Percentiles rank a stretch among this genome's conserved stretches.
phyloP scores from a whole-genome alignment of 2,797 vertebrate species.

The Allobates femoralis region DNA sequence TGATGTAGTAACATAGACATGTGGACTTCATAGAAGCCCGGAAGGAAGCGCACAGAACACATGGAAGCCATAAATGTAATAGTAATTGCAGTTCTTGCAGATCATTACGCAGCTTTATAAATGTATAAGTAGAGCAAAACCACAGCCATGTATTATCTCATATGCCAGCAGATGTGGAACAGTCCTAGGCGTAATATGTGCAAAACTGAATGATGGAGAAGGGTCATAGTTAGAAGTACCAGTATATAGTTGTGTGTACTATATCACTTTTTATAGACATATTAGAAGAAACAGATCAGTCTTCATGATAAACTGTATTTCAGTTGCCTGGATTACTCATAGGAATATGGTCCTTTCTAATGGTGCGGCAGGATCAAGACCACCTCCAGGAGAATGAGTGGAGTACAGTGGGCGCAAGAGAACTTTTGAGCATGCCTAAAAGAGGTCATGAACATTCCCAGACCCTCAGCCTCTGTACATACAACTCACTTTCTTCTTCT shows the following conservation, averaged over 20 bases:
- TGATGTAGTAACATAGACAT: slow-evolving; percentile 16
- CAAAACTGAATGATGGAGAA: not conserved
- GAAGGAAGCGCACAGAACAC: slow-evolving; percentile 30
- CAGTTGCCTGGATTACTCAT: not conserved
- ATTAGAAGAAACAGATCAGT: not conserved
- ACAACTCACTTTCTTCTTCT: too few relatives aligned
- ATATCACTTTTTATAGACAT: not conserved
- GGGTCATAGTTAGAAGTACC: not conserved
- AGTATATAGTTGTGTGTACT: not conserved
- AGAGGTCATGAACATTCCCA: too few relatives aligned
- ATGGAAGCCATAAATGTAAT: slow-evolving; percentile 41
- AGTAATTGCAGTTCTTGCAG: not conserved
- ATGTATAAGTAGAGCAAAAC: not conserved
- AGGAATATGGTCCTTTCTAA: not conserved
- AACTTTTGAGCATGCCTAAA: too few relatives aligned
- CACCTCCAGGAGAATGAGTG: too few relatives aligned
- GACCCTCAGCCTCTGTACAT: too few relatives aligned
- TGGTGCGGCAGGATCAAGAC: too few relatives aligned
- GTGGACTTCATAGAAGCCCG: slow-evolving; percentile 31
- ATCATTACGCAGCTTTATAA: slow-evolving; percentile 6
- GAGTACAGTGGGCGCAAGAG: too few relatives aligned
- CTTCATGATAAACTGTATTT: not conserved
- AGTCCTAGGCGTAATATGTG: not conserved
- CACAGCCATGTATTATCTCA: not conserved
- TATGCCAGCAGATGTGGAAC: not conserved